Percentiles rank a stretch among this genome's conserved stretches.
phyloP scores from a whole-genome alignment of 2,888 invertebrate genomes.

The Metopia argyrocephala region DNA sequence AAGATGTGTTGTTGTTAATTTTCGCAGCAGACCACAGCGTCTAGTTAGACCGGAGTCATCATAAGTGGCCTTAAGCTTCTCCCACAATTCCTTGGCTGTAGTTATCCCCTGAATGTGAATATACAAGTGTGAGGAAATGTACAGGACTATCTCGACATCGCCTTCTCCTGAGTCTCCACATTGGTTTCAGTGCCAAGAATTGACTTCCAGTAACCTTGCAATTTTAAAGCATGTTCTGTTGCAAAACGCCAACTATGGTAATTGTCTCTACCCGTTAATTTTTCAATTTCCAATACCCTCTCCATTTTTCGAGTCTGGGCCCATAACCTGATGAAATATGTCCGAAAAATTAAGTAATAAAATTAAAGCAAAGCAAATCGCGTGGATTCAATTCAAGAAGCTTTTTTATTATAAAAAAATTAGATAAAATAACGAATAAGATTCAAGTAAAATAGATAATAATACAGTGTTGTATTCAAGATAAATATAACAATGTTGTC shows the following conservation, averaged over 20 bases:
- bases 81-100: constrained; percentile 42
- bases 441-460: too few relatives aligned
- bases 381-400: too few relatives aligned
- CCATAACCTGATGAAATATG: too few relatives aligned
- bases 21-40: not conserved
- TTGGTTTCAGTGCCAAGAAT: constrained; percentile 5
- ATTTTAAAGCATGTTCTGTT: constrained; percentile 45
- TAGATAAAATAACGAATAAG: too few relatives aligned
- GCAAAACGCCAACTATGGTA: constrained; percentile 48
- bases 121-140: constrained; percentile 48
- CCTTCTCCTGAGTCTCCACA: constrained; percentile 6
- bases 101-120: constrained; percentile 37
- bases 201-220: constrained; percentile 47
- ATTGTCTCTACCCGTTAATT: constrained; percentile 41
- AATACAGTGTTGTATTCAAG: too few relatives aligned
- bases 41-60: constrained; percentile 28
- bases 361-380: too few relatives aligned
- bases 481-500: too few relatives aligned
- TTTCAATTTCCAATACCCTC: too few relatives aligned
- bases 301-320: too few relatives aligned
- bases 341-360: too few relatives aligned
- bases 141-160: constrained; percentile 42
- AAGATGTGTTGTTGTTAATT: constrained; percentile 50
- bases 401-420: too few relatives aligned
- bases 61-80: constrained; percentile 21